These are phyloP conservation scores for Drosophila recens DNA, from an alignment of 2,888 invertebrate species.

Conservation along the genomic window DNA sequence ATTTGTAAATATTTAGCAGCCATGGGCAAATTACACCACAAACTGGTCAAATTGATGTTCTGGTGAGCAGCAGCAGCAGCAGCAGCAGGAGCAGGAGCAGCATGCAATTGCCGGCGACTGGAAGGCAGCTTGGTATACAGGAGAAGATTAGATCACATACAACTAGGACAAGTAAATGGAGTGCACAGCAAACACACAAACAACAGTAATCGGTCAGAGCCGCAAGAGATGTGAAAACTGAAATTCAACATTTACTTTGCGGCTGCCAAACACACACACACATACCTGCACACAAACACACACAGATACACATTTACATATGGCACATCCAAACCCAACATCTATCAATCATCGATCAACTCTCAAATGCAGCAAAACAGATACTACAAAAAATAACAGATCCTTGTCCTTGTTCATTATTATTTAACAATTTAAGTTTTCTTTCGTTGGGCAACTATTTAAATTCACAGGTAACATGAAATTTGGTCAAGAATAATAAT, in stretches of 20 bases:
- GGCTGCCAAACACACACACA: slow-evolving; percentile 31
- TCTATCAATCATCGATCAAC: slow-evolving; percentile 17
- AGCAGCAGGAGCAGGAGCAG: slow-evolving; percentile 25
- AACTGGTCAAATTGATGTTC: slow-evolving; percentile 83
- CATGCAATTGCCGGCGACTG: slow-evolving; percentile 17
- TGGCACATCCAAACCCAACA: not conserved
- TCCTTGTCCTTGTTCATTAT: slow-evolving; percentile 44
- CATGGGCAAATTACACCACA: slow-evolving; percentile 83
- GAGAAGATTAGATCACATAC: slow-evolving; percentile 14
- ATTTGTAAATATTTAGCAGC: slow-evolving; percentile 56
- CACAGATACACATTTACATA: slow-evolving; percentile 5
- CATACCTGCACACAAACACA: not conserved
- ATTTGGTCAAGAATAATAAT: slow-evolving; percentile 30
- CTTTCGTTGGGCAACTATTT: slow-evolving; percentile 45
- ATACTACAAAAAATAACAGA: slow-evolving; percentile 1
- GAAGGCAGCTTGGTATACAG: slow-evolving; percentile 24
- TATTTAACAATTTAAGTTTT: slow-evolving; percentile 41
- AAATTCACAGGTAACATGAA: slow-evolving; percentile 52
- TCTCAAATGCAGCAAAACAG: slow-evolving; percentile 19
- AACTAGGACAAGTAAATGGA: slow-evolving; percentile 31
- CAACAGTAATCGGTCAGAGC: slow-evolving; percentile 7
- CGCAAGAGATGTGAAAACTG: slow-evolving; percentile 37
- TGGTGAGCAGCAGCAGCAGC: slow-evolving; percentile 32
- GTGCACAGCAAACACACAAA: slow-evolving; percentile 30
- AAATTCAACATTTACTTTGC: slow-evolving; percentile 46